Conservation (phyloP, 2,888 invertebrate genomes). For the Smittia aterrima region DNA sequence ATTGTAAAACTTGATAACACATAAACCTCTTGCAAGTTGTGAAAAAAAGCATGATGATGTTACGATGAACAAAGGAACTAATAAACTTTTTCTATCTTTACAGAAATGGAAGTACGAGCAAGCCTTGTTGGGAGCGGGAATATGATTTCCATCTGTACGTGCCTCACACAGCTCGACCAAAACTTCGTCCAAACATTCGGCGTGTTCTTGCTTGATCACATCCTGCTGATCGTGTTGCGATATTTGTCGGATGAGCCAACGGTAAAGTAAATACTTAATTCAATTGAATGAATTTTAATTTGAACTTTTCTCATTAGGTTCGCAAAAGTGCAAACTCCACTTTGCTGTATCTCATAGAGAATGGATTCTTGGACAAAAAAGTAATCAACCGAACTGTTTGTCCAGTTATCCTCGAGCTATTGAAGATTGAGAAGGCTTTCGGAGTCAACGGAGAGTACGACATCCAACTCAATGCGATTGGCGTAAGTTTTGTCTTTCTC, state of each 20-base stretch:
- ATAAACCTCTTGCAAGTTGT: neutral
- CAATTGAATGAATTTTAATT: neutral
- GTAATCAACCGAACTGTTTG: conserved; percentile 34
- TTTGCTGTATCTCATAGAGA: conserved; percentile 39
- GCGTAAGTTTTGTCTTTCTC: conserved; percentile 31
- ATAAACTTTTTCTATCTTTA: conserved; percentile 7
- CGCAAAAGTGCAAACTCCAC: conserved; percentile 42
- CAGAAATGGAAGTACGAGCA: conserved; percentile 39
- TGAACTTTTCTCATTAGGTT: conserved; percentile 21
- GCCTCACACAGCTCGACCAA: conserved; percentile 41
- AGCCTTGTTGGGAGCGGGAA: conserved; percentile 38
- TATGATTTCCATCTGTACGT: conserved; percentile 39
- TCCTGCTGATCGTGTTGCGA: conserved; percentile 33
- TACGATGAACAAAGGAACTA: too few species aligned
- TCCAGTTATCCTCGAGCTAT: conserved; percentile 28
- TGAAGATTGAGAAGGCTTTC: conserved; percentile 12
- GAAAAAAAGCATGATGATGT: too few species aligned
- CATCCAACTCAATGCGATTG: conserved; percentile 38
- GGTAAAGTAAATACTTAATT: conserved; percentile 19
- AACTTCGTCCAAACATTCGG: conserved; percentile 40
- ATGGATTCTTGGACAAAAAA: conserved; percentile 38
- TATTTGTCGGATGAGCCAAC: conserved; percentile 41
- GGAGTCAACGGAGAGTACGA: conserved; percentile 22
- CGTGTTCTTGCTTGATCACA: conserved; percentile 37
- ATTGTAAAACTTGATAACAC: too few species aligned